Evolutionary conservation across 2,113 vertebrate genomes (phyloP).

Genomic region (Percopsis transmontana): DNA sequence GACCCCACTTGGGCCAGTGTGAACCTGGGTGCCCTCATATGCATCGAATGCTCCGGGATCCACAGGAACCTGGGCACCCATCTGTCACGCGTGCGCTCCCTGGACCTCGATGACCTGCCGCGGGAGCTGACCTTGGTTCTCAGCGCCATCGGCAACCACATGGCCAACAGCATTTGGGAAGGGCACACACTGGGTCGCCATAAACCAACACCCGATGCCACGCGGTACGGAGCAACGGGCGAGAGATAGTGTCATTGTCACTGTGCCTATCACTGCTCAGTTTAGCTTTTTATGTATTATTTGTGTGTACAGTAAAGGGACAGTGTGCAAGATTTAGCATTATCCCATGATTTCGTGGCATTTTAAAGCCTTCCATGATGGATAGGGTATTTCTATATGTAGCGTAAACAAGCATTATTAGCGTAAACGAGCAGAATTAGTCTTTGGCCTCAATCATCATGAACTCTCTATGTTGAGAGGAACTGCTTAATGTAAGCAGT

Average conservation of each 20-base stretch:
- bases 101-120: slow-evolving; percentile 71
- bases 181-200: slow-evolving; percentile 58
- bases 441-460: too few species aligned
- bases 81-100: slow-evolving; percentile 67
- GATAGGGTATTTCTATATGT: too few species aligned
- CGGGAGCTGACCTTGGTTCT: slow-evolving; percentile 70
- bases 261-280: not conserved
- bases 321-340: too few species aligned
- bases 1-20: slow-evolving; percentile 75
- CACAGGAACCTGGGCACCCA: slow-evolving; percentile 75
- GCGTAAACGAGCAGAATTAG: too few species aligned
- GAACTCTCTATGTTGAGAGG: too few species aligned
- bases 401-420: too few species aligned
- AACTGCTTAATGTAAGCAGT: too few species aligned
- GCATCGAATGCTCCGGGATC: slow-evolving; percentile 74
- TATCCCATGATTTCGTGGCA: too few species aligned
- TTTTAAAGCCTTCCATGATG: too few species aligned
- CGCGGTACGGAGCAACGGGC: slow-evolving; percentile 41
- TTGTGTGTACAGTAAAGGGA: too few species aligned
- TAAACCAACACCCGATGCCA: slow-evolving; percentile 66
- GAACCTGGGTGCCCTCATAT: slow-evolving; percentile 72
- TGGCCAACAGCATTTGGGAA: slow-evolving; percentile 74
- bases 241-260: too few species aligned
- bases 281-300: too few species aligned
- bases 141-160: slow-evolving; percentile 70